Percentiles rank a stretch among this genome's conserved stretches.
These are phyloP conservation scores for Trilocha varians DNA, from an alignment of 2,888 invertebrate species.

Conservation along the genomic window DNA sequence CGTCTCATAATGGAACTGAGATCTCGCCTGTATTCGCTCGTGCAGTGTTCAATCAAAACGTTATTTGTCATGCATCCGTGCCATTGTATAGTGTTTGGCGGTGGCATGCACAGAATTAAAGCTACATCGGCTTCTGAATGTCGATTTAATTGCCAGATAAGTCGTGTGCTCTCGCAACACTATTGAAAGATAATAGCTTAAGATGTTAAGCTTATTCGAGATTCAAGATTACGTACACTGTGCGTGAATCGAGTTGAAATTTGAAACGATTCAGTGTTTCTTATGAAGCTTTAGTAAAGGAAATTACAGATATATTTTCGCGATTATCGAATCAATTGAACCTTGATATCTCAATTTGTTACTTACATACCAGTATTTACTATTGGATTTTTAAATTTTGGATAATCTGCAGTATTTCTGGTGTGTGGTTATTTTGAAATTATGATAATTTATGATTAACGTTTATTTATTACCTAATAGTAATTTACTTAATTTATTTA, in stretches of 20 bases:
- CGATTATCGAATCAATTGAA: too few species aligned
- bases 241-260: neutral
- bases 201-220: conserved; percentile 61
- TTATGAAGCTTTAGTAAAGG: neutral
- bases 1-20: conserved; percentile 23
- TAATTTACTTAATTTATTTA: too few species aligned
- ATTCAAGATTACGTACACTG: conserved; percentile 32
- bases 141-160: conserved; percentile 73
- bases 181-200: conserved; percentile 65
- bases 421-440: too few species aligned
- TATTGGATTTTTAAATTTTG: too few species aligned
- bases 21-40: conserved; percentile 28
- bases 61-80: conserved; percentile 69
- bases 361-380: too few species aligned
- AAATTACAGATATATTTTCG: conserved; percentile 1
- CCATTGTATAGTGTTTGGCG: conserved; percentile 64
- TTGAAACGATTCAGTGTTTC: neutral
- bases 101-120: conserved; percentile 61
- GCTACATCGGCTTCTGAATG: conserved; percentile 67
- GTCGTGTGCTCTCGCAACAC: conserved; percentile 54
- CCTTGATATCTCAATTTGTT: too few species aligned
- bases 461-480: too few species aligned
- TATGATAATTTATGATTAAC: too few species aligned
- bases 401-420: too few species aligned
- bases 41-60: conserved; percentile 63